Evolutionary conservation across 2,113 vertebrate genomes (phyloP).

Genomic region (Albula goreensis): DNA sequence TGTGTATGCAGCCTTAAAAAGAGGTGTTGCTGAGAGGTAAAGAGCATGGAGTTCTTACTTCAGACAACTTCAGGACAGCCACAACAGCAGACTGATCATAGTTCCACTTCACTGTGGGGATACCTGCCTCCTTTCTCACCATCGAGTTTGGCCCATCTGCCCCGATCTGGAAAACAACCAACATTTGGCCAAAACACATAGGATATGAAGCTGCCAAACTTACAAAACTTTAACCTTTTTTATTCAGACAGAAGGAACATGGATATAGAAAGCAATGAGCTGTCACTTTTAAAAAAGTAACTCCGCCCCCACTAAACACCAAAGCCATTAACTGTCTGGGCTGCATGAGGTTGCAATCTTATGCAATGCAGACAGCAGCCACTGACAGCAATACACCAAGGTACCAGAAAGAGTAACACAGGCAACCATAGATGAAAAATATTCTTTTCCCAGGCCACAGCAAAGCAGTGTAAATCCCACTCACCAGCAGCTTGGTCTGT

Average conservation of each 20-base stretch:
- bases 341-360: neutral
- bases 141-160: slow-evolving; percentile 91
- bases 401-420: neutral
- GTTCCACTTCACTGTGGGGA: slow-evolving; percentile 83
- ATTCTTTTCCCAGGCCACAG: neutral
- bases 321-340: neutral
- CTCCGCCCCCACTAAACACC: no score
- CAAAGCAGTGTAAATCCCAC: slow-evolving; percentile 39
- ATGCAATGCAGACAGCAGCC: neutral
- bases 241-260: neutral
- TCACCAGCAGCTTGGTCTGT: slow-evolving; percentile 90
- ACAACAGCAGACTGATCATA: slow-evolving; percentile 95
- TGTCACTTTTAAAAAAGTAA: neutral
- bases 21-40: neutral
- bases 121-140: slow-evolving; percentile 79
- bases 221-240: neutral
- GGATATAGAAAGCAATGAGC: neutral
- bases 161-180: slow-evolving; percentile 76
- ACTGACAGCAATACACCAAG: neutral
- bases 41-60: slow-evolving; percentile 63
- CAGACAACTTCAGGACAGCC: slow-evolving; percentile 89
- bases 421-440: neutral
- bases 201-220: neutral
- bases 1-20: no score
- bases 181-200: neutral